A percentile compares a stretch with the other conserved stretches of the same genome.
Conservation (phyloP, 2,113 vertebrate species). For the Epinephelus cyanopodus region DNA sequence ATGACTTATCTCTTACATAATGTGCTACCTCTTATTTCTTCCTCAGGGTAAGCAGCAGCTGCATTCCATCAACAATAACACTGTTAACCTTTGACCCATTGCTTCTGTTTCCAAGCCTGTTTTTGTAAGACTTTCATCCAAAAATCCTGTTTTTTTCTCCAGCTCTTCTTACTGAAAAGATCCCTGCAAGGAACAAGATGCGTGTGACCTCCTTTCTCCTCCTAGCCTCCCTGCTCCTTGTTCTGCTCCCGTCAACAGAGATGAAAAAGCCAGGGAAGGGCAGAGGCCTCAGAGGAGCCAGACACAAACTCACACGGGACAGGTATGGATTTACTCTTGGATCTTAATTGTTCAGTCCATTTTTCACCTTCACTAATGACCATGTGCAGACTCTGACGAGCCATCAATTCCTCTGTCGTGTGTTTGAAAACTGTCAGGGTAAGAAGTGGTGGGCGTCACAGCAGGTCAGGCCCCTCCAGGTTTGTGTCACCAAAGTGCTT, state of each 20-base stretch:
- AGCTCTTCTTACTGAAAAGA: slow-evolving; percentile 36
- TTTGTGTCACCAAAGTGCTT: slow-evolving; percentile 85
- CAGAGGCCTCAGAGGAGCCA: slow-evolving; percentile 69
- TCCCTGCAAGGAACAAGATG: slow-evolving; percentile 65
- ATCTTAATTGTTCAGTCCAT: not conserved
- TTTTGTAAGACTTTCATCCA: not conserved
- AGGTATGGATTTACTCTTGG: slow-evolving; percentile 50
- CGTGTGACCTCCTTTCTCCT: slow-evolving; percentile 73
- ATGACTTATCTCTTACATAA: slow-evolving; percentile 31
- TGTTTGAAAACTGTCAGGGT: slow-evolving; percentile 60
- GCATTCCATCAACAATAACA: slow-evolving; percentile 50
- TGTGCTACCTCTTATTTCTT: slow-evolving; percentile 14
- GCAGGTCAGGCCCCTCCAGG: slow-evolving; percentile 78
- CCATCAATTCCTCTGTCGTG: not conserved
- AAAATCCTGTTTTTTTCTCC: slow-evolving; percentile 42
- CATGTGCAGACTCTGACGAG: not conserved
- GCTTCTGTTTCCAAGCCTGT: slow-evolving; percentile 46
- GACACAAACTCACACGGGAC: slow-evolving; percentile 61
- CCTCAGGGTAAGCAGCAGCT: slow-evolving; percentile 45
- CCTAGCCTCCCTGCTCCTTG: slow-evolving; percentile 81
- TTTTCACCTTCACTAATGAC: not conserved
- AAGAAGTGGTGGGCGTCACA: slow-evolving; percentile 57
- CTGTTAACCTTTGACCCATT: slow-evolving; percentile 32
- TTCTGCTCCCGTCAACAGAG: slow-evolving; percentile 85
- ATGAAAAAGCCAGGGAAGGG: slow-evolving; percentile 77